phyloP scores from a whole-genome alignment of 1,140 invertebrate species.

The Microplitis mediator region DNA sequence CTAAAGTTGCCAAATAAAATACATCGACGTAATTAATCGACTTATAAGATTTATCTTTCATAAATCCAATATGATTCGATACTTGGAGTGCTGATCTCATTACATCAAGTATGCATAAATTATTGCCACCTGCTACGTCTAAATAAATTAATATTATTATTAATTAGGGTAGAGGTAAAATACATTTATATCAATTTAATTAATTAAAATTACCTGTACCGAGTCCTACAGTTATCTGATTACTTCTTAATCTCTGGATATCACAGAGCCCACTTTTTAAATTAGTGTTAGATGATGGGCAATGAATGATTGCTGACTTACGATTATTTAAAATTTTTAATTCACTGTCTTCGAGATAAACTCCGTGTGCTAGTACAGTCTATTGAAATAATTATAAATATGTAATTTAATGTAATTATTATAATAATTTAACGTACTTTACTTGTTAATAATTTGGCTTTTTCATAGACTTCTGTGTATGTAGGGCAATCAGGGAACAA shows the following conservation, averaged over 20 bases:
- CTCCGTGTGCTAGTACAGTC: conserved; percentile 82
- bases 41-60: conserved; percentile 55
- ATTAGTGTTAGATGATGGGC: conserved; percentile 84
- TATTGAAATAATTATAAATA: conserved; percentile 44
- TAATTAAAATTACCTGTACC: conserved; percentile 73
- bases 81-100: conserved; percentile 76
- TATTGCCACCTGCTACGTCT: conserved; percentile 85
- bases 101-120: conserved; percentile 75
- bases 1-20: conserved; percentile 84
- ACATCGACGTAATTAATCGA: conserved; percentile 77
- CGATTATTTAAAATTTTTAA: conserved; percentile 68
- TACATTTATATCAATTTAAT: conserved; percentile 23
- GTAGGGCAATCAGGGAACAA: conserved; percentile 65
- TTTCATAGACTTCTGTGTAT: conserved; percentile 80
- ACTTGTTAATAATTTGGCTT: conserved; percentile 72
- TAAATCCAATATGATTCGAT: conserved; percentile 70
- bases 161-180: conserved; percentile 11
- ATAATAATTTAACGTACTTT: conserved; percentile 64
- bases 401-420: background rate
- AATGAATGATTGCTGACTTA: conserved; percentile 78
- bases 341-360: conserved; percentile 77
- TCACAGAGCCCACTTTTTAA: conserved; percentile 86
- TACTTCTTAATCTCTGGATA: conserved; percentile 68
- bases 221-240: conserved; percentile 77
- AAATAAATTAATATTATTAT: conserved; percentile 31